Evolutionary conservation across 2,888 invertebrate species (phyloP), one percentile per base, ranked within the genome.

Genomic region (Odontocolon sp.): DNA sequence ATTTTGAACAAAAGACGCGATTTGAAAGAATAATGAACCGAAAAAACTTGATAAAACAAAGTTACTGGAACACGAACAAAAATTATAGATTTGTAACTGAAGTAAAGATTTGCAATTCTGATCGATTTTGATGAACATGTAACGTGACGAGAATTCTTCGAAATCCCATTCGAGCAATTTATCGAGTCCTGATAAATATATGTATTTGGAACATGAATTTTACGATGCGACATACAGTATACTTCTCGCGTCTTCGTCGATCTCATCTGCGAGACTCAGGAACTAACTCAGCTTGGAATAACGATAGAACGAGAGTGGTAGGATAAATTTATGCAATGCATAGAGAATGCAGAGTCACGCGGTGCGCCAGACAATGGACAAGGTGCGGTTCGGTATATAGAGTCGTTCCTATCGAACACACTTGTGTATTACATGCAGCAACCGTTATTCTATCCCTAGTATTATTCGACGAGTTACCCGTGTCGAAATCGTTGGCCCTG

Each of bases 311-410:
- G 52, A 54, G 26, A 67, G 31, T 36, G 31, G 47, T 56, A 54
- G 69, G 56, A 76, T 71, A 70, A 76, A 76, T 76, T 76, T 71
- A 76, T 76, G 76, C 76, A 71, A 71, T 67, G 71, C 71, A 66
- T 52, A 45, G 67, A 26, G 67, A 71, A 71, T 76, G 66, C 54
- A 56, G 21, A 38, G 57, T 45, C 52, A 59, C 45, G 71, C 71
- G 54, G 54, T 38, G 54, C 14, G 61, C 61, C 71, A 67, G 71
- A 76, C 76, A 76, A 76, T 71, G 76, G 33, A 67, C 36, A 71
- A 71, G 76, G 76, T 76, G 76, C 61, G 71, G 76, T 76, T 67
- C 45, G 36, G 61, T 52, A 21, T 70, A 63, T 66, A 8, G 47
- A 64, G 61, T 47, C 47, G 45, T 54, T n/a, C 23, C 21, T 50